These are phyloP conservation scores for Leptopilina boulardi DNA, from an alignment of 1,140 invertebrate genomes.

Conservation along the genomic window DNA sequence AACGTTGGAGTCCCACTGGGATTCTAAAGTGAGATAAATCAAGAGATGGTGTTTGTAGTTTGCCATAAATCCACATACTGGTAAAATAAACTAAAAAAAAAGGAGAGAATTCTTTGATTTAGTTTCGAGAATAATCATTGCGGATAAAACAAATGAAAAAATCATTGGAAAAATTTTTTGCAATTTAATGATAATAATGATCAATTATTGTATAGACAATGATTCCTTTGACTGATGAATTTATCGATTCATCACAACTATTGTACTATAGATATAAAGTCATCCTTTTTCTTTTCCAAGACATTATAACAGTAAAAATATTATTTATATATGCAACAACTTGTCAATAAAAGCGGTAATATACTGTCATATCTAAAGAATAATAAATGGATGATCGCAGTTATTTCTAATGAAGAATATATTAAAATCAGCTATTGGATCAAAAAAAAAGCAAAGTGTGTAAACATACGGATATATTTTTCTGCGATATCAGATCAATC, in stretches of 20 bases:
- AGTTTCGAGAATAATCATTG: no score
- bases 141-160: no score
- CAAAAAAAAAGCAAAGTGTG: neutral
- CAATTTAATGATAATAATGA: constrained; percentile 49
- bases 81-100: neutral
- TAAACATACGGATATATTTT: constrained; percentile 6
- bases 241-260: neutral
- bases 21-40: constrained; percentile 51
- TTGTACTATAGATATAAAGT: neutral
- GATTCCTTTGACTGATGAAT: neutral
- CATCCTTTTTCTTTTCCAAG: neutral
- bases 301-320: no score
- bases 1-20: constrained; percentile 28
- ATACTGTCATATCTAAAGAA: neutral
- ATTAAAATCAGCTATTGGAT: neutral
- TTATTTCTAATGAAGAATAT: neutral
- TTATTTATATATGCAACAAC: neutral
- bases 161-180: no score
- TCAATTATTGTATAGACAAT: neutral
- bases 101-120: constrained; percentile 45
- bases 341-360: neutral
- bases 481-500: neutral
- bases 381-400: neutral
- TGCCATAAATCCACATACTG: constrained; percentile 51
- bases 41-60: constrained; percentile 37